Evolutionary conservation across 2,888 invertebrate genomes (phyloP), one percentile per base, ranked within the genome.

Genomic region (Melanotus villosus): DNA sequence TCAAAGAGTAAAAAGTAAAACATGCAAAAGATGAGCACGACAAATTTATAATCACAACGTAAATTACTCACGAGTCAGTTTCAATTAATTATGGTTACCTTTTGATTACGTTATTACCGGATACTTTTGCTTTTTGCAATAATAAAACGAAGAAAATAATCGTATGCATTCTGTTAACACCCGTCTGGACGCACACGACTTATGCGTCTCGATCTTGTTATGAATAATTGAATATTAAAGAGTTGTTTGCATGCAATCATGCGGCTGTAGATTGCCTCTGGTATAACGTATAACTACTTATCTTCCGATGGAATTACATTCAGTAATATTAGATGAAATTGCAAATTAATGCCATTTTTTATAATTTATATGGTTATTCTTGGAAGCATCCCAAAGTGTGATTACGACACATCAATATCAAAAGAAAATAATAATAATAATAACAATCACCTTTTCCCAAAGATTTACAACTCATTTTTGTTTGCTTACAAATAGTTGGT

Each of bases 181-280:
- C 73, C 54, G 70, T 64, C 70, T 64, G 63, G 71, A 71, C 74
- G 73, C 69, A 68, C 69, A 76, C 69, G 76, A 77, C 78, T 79
- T 78, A 78, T 57, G 34, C 32, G 57, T 43, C 41, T 77, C 75
- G 71, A 70, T 70, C 72, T 67, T 68, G 73, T 68, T 74, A 73
- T 75, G 78, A 77, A 77, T 79, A 79, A 80, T 79, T 80, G 79
- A 79, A 79, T 79, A 77, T 78, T 79, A 79, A 79, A 74, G 72
- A 75, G 73, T 56, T 64, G 66, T 76, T 75, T 75, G 76, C 79
- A 78, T 78, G 78, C 78, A 67, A 78, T 75, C 75, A 73, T 77
- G 77, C 76, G 70, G 73, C 21, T 60, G 21, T 14, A 26, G 21
- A 60, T 60, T 9, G 47, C 43, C 43, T 43, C 30, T 23, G 43